These are phyloP conservation scores for Sisyra terminalis DNA, from an alignment of 2,888 invertebrate genomes.

Conservation along the genomic window DNA sequence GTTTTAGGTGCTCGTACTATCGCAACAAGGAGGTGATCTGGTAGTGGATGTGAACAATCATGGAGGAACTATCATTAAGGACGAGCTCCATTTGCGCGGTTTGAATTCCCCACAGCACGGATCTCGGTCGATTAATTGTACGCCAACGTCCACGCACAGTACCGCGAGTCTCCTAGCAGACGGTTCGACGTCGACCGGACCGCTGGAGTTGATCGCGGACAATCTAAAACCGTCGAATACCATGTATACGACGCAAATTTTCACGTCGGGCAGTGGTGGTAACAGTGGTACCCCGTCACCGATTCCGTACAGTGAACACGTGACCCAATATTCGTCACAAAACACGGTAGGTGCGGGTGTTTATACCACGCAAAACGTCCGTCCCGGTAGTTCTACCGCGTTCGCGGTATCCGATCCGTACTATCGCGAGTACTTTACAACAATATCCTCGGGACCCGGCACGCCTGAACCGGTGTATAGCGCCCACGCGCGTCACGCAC, in stretches of 20 bases:
- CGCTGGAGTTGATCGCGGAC: constrained; percentile 28
- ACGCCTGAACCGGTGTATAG: constrained; percentile 36
- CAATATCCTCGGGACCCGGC: constrained; percentile 34
- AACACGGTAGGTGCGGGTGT: constrained; percentile 26
- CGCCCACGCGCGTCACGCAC: constrained; percentile 28
- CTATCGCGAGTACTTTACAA: constrained; percentile 65
- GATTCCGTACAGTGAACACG: constrained; percentile 34
- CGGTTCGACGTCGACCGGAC: constrained; percentile 24
- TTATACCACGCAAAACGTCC: constrained; percentile 21
- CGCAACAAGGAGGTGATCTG: constrained; percentile 24
- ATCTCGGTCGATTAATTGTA: constrained; percentile 48
- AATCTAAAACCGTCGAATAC: constrained; percentile 30
- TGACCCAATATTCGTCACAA: constrained; percentile 28
- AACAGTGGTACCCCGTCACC: constrained; percentile 44
- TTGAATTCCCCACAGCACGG: constrained; percentile 46
- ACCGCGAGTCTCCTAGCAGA: constrained; percentile 35
- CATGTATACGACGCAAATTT: constrained; percentile 56
- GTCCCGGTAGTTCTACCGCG: constrained; percentile 31
- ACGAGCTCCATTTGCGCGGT: constrained; percentile 38
- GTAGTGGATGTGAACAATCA: constrained; percentile 32
- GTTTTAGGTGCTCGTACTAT: constrained; percentile 31
- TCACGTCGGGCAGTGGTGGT: constrained; percentile 34
- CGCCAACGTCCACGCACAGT: constrained; percentile 47
- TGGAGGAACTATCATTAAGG: constrained; percentile 32
- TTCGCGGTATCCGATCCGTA: constrained; percentile 52